A percentile compares a stretch with the other conserved stretches of the same genome.
Evolutionary conservation across 2,888 invertebrate species (phyloP).

Genomic region (Phrixothrix hirtus): DNA sequence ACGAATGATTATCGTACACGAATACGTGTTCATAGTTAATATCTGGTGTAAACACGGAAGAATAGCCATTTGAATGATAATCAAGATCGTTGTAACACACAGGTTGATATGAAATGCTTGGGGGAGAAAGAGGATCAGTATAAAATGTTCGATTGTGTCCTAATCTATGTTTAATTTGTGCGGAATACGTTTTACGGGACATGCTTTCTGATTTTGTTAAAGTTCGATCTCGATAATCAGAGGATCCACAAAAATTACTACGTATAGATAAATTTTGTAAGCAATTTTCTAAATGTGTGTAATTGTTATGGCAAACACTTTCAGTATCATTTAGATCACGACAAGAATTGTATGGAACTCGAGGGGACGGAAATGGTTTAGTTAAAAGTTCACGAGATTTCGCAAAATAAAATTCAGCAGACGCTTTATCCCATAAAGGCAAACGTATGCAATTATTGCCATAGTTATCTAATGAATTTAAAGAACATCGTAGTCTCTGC

Average conservation of each 20-base stretch:
- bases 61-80: conserved; percentile 23
- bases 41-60: conserved; percentile 36
- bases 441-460: conserved; percentile 58
- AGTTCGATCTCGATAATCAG: conserved; percentile 48
- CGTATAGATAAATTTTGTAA: conserved; percentile 48
- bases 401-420: conserved; percentile 73
- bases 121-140: conserved; percentile 38
- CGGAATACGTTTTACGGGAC: conserved; percentile 52
- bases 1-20: conserved; percentile 38
- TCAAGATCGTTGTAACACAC: conserved; percentile 30
- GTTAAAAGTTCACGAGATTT: conserved; percentile 71
- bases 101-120: conserved; percentile 38
- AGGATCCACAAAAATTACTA: conserved; percentile 40
- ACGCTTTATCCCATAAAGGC: conserved; percentile 73
- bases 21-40: conserved; percentile 41
- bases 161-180: conserved; percentile 39
- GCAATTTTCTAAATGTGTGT: conserved; percentile 41
- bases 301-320: conserved; percentile 23
- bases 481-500: conserved; percentile 58
- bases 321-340: conserved; percentile 45
- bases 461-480: conserved; percentile 59
- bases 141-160: conserved; percentile 43
- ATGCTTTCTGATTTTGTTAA: conserved; percentile 56
- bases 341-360: conserved; percentile 50
- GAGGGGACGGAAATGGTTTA: conserved; percentile 58